Conservation (phyloP, 2,113 vertebrate genomes). For the Podilymbus podiceps region DNA sequence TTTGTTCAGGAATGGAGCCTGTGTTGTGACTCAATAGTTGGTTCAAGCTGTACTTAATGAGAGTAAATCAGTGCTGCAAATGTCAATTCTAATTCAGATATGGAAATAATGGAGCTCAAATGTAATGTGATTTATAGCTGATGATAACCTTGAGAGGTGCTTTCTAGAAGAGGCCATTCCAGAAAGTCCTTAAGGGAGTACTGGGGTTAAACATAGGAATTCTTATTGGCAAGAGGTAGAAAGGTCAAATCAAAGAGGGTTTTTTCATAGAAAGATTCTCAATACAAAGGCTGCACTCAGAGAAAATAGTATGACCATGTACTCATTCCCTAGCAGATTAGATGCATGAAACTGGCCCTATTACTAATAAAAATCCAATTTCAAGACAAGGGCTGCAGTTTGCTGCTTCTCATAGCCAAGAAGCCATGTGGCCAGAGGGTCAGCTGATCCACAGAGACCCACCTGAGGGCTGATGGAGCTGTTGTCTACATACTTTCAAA, state of each 20-base stretch:
- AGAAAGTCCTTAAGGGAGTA: background rate
- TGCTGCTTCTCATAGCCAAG: background rate
- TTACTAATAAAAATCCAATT: background rate
- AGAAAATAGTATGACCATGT: background rate
- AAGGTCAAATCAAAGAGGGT: background rate
- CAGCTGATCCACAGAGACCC: background rate
- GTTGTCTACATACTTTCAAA: background rate
- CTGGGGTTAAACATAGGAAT: background rate
- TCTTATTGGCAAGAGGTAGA: background rate
- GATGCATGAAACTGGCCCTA: background rate
- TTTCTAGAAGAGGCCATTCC: background rate
- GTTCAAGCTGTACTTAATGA: conserved; percentile 4
- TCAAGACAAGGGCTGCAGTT: background rate
- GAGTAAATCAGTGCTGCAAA: conserved; percentile 4
- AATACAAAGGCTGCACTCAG: background rate
- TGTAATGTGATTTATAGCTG: background rate
- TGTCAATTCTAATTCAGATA: background rate
- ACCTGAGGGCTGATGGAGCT: background rate
- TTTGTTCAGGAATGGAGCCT: background rate
- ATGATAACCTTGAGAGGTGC: background rate
- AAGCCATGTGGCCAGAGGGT: background rate
- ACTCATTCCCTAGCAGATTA: background rate
- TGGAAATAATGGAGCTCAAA: background rate
- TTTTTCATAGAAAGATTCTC: background rate
- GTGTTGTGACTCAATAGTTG: background rate